These are phyloP conservation scores for Hydrozoanthus tunicans DNA, from an alignment of 64 coral and sea anemone genomes.

Conservation along the genomic window DNA sequence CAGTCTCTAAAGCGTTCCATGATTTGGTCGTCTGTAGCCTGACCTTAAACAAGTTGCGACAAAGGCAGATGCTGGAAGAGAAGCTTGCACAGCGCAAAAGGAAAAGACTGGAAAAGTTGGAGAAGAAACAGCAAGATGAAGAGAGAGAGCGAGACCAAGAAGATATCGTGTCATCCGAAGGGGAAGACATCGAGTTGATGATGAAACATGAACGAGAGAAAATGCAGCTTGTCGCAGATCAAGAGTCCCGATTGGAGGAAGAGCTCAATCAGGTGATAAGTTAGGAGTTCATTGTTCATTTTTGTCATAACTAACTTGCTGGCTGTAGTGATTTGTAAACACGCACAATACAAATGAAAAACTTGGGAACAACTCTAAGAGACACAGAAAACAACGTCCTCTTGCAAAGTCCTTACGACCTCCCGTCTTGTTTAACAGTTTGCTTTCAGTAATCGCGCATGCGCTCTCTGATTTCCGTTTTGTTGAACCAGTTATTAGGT, in stretches of 20 bases:
- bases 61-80: slow-evolving; percentile 87
- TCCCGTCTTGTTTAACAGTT: no score
- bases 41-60: slow-evolving; percentile 85
- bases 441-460: no score
- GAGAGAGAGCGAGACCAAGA: slow-evolving; percentile 60
- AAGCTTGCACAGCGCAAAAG: slow-evolving; percentile 71
- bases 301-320: no score
- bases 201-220: slow-evolving; percentile 96
- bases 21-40: slow-evolving; percentile 40
- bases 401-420: no score
- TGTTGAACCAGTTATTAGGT: no score
- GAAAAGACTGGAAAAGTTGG: slow-evolving; percentile 73
- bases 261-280: slow-evolving; percentile 67
- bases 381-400: no score
- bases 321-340: no score
- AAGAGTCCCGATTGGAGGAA: slow-evolving; percentile 57
- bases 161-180: slow-evolving; percentile 69
- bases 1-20: not conserved
- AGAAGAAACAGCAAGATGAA: slow-evolving; percentile 77
- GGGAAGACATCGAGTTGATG: slow-evolving; percentile 88
- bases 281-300: no score
- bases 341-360: no score
- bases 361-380: no score
- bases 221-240: slow-evolving; percentile 57
- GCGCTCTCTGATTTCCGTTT: no score